Evolutionary conservation across 2,113 vertebrate species (phyloP).

Genomic region (Gopherus evgoodei): DNA sequence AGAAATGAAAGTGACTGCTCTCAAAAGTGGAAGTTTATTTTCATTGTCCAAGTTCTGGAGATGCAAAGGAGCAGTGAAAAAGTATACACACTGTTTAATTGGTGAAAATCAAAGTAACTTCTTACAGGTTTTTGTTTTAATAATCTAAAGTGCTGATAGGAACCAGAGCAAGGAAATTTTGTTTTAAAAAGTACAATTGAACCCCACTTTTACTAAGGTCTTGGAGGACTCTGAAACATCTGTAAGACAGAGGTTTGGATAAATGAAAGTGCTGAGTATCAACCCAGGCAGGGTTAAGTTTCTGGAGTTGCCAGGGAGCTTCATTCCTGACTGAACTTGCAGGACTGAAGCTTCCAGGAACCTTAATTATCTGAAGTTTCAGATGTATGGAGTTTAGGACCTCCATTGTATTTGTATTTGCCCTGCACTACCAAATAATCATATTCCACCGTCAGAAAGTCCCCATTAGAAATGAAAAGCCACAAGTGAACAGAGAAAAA

Average conservation of each 20-base stretch:
- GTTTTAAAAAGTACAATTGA: neutral
- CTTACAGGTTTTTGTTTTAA: neutral
- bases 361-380: neutral
- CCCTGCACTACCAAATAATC: neutral
- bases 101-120: neutral
- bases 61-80: neutral
- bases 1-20: neutral
- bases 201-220: neutral
- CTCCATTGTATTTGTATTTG: accelerated
- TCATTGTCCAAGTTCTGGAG: neutral
- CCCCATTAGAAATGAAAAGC: neutral
- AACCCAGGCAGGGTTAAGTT: neutral
- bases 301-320: neutral
- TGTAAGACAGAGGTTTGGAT: neutral
- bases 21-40: neutral
- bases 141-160: neutral
- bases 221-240: neutral
- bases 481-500: constrained; percentile 20
- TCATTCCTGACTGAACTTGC: neutral
- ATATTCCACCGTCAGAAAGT: neutral
- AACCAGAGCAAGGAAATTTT: neutral
- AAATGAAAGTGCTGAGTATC: neutral
- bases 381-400: neutral
- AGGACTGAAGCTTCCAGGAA: neutral
- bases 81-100: neutral